phyloP scores from a whole-genome alignment of 2,888 invertebrate species.

The Lampropteryx suffumata region DNA sequence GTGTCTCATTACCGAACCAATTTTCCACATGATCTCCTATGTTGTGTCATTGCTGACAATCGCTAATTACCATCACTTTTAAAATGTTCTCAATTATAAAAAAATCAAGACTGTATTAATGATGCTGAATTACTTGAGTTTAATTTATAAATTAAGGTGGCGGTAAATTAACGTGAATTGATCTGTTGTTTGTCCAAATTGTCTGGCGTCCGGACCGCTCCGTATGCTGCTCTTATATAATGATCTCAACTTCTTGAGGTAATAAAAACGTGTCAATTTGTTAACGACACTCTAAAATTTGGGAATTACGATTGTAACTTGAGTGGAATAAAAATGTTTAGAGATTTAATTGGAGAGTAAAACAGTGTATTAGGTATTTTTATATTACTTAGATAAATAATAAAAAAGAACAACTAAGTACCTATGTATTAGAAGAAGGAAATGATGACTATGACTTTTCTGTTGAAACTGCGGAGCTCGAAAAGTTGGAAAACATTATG shows the following conservation, averaged over 20 bases:
- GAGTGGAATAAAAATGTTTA: slow-evolving; percentile 38
- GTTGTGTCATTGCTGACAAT: slow-evolving; percentile 40
- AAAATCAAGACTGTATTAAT: slow-evolving; percentile 27
- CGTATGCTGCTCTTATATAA: slow-evolving; percentile 59
- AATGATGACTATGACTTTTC: no score
- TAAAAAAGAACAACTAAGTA: no score
- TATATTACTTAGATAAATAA: no score
- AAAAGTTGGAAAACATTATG: no score
- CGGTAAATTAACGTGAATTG: slow-evolving; percentile 61
- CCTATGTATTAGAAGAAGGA: no score
- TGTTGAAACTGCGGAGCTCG: no score
- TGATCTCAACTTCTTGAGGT: slow-evolving; percentile 47
- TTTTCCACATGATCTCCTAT: slow-evolving; percentile 15
- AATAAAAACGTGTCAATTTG: slow-evolving; percentile 64
- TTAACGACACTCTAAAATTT: slow-evolving; percentile 48
- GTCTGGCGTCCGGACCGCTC: slow-evolving; percentile 34
- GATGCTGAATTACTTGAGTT: slow-evolving; percentile 57
- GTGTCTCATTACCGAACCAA: slow-evolving; percentile 12
- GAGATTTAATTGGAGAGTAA: slow-evolving; percentile 39
- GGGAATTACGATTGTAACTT: slow-evolving; percentile 44
- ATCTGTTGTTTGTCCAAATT: slow-evolving; percentile 56
- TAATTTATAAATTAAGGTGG: slow-evolving; percentile 61
- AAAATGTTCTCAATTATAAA: slow-evolving; percentile 30
- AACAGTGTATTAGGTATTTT: slow-evolving; percentile 16
- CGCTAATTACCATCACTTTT: slow-evolving; percentile 44